Evolutionary conservation across 2,888 invertebrate genomes (phyloP).

Genomic region (Tyria jacobaeae): DNA sequence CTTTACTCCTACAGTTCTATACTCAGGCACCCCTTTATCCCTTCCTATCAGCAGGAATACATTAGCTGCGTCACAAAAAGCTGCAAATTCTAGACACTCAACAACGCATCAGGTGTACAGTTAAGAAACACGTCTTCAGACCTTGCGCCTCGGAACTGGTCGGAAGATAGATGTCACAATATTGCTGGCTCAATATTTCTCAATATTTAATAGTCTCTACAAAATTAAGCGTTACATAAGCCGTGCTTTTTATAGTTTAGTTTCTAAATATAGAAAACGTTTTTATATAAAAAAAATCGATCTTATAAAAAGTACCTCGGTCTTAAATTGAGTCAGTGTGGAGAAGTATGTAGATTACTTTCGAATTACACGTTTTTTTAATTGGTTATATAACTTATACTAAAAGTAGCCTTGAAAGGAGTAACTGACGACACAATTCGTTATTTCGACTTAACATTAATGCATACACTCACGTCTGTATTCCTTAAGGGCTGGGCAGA

Average conservation of each 20-base stretch:
- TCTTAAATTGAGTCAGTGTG: no score
- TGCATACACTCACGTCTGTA: no score
- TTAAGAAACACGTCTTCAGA: slow-evolving; percentile 38
- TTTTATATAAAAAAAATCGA: no score
- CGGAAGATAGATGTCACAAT: slow-evolving; percentile 8
- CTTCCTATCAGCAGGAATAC: slow-evolving; percentile 25
- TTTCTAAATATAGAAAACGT: neutral
- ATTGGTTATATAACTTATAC: no score
- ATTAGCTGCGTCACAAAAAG: slow-evolving; percentile 41
- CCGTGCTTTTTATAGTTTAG: neutral
- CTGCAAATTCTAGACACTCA: slow-evolving; percentile 16
- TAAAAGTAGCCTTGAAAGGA: no score
- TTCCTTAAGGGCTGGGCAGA: no score
- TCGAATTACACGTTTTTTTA: no score
- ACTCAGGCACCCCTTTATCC: slow-evolving; percentile 14
- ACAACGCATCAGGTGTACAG: slow-evolving; percentile 37
- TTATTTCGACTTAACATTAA: no score
- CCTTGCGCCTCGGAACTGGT: neutral
- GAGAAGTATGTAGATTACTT: no score
- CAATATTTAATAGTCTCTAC: neutral
- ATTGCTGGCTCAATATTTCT: neutral
- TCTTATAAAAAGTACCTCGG: no score
- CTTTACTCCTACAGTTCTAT: neutral
- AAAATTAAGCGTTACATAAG: neutral
- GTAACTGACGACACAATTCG: no score